Percentiles rank a stretch among this genome's conserved stretches.
Conservation (phyloP, 2,113 vertebrate genomes). For the Thinocorus orbignyianus region DNA sequence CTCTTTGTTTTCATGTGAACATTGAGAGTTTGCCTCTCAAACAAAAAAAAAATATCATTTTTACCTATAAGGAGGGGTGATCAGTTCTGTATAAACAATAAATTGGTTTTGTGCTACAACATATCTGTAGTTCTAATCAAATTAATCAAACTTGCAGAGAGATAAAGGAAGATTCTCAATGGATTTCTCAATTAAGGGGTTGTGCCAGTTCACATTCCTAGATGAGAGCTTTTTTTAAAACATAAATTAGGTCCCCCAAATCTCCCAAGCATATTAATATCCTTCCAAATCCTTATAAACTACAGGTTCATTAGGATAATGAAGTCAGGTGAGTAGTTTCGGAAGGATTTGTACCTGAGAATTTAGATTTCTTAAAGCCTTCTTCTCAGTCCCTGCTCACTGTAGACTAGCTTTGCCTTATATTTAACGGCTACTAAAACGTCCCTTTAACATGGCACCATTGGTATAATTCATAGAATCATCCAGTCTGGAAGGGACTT, state of each 20-base stretch:
- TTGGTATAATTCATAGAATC: too few species aligned
- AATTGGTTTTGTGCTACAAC: not conserved
- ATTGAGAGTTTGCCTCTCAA: not conserved
- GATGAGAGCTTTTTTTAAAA: not conserved
- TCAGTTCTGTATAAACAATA: not conserved
- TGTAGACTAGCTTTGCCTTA: rapidly evolving
- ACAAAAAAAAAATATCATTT: not conserved
- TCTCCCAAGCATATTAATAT: not conserved
- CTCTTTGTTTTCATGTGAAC: not conserved
- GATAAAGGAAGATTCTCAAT: not conserved
- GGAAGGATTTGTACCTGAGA: not conserved
- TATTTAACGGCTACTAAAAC: not conserved
- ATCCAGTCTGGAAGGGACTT: too few species aligned
- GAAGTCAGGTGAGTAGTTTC: not conserved
- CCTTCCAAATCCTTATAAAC: not conserved
- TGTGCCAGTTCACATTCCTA: not conserved
- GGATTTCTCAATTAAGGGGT: not conserved
- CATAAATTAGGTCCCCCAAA: not conserved
- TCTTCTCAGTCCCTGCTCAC: not conserved
- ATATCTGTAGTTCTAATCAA: not conserved
- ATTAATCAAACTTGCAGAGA: not conserved
- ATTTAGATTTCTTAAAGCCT: not conserved
- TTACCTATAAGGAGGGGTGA: not conserved
- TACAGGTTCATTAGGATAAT: not conserved
- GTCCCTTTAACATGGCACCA: not conserved